phyloP scores from a whole-genome alignment of 1,140 invertebrate species.

The Scaptodrosophila lebanonensis region DNA sequence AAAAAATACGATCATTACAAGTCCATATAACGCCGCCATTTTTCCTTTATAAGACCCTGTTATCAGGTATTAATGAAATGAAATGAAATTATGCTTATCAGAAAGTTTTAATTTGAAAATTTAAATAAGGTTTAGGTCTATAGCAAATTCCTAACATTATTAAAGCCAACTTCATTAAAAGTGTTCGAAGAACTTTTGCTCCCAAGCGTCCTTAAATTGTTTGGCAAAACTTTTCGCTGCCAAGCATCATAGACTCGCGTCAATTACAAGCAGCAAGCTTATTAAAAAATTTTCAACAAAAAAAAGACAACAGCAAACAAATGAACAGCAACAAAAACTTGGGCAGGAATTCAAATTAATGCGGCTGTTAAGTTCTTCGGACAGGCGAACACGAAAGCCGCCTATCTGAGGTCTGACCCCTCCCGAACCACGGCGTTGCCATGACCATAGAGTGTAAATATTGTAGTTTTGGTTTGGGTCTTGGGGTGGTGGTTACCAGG shows the following conservation, averaged over 20 bases:
- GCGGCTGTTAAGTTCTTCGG: slow-evolving; percentile 20
- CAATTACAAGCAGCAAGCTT: slow-evolving; percentile 8
- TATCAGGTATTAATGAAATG: no score
- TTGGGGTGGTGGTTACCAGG: slow-evolving; percentile 22
- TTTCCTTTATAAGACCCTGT: no score
- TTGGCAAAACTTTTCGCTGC: neutral
- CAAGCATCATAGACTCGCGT: neutral
- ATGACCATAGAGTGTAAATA: slow-evolving; percentile 34
- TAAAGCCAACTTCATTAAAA: no score
- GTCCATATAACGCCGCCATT: no score
- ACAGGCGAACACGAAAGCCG: slow-evolving; percentile 19
- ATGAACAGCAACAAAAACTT: neutral
- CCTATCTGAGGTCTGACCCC: neutral
- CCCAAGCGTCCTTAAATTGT: slow-evolving; percentile 1
- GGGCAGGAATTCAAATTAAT: slow-evolving; percentile 32
- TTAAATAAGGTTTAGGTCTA: no score
- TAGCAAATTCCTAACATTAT: no score
- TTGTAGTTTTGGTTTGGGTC: slow-evolving; percentile 1
- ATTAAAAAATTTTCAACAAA: slow-evolving; percentile 3
- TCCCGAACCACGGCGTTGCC: slow-evolving; percentile 14
- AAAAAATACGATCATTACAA: no score
- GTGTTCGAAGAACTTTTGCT: no score
- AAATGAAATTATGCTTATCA: no score
- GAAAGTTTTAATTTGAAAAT: no score
- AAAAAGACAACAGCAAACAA: slow-evolving; percentile 3